These are phyloP conservation scores for Chionoecetes opilio DNA, from an alignment of 1,140 invertebrate genomes.

Conservation along the genomic window DNA sequence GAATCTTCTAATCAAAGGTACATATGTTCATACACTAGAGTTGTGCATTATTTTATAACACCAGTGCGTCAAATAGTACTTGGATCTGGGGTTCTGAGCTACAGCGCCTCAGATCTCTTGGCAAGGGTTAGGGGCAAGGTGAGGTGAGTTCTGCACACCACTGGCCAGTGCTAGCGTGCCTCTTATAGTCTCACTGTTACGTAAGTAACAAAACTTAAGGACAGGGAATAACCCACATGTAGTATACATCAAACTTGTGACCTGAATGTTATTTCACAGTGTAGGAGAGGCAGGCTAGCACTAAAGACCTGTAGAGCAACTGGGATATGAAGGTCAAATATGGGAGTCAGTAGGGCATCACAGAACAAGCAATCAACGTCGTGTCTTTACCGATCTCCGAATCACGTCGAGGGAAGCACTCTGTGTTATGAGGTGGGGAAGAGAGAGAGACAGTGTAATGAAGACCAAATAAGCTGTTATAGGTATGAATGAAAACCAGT, in stretches of 20 bases:
- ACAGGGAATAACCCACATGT: neutral
- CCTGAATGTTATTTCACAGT: neutral
- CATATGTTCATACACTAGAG: neutral
- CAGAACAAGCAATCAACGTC: constrained; percentile 72
- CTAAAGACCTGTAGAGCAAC: constrained; percentile 11
- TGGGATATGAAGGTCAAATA: neutral
- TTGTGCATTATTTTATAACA: constrained; percentile 56
- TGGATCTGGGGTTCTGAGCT: neutral
- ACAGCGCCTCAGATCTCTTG: constrained; percentile 1
- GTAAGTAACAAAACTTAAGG: neutral
- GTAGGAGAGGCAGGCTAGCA: constrained; percentile 1
- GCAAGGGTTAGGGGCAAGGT: constrained; percentile 23
- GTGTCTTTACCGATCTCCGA: constrained; percentile 81
- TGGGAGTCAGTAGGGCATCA: constrained; percentile 54
- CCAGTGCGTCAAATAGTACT: constrained; percentile 51
- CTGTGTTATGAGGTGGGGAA: constrained; percentile 78
- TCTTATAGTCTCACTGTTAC: neutral
- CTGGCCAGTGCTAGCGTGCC: neutral
- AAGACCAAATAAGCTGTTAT: constrained; percentile 49
- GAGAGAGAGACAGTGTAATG: constrained; percentile 52
- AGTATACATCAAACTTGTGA: neutral
- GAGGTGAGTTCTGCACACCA: neutral
- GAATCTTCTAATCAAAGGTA: constrained; percentile 46
- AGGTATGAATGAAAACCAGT: constrained; percentile 57
- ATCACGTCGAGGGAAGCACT: constrained; percentile 81